Percentiles rank a stretch among this genome's conserved stretches.
These are phyloP conservation scores for Eucriotettix oculatus DNA, from an alignment of 2,888 invertebrate species.

Conservation along the genomic window DNA sequence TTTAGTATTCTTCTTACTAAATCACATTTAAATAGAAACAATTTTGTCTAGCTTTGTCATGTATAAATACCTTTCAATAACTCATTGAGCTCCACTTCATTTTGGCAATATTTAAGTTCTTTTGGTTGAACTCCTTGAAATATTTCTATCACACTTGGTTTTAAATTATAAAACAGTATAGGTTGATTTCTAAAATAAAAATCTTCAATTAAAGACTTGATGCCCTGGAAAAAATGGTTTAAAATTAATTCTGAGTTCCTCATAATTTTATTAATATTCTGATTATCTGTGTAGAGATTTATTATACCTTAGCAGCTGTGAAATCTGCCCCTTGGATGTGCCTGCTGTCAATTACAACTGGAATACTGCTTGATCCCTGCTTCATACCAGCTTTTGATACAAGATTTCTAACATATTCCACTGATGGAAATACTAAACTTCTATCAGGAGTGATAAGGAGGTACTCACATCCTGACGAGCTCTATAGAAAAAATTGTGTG, in stretches of 20 bases:
- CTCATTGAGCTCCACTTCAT: slow-evolving; percentile 34
- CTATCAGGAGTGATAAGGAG: slow-evolving; percentile 41
- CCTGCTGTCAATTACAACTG: slow-evolving; percentile 42
- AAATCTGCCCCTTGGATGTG: slow-evolving; percentile 48
- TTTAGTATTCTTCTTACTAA: too few relatives aligned
- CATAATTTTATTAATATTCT: not conserved
- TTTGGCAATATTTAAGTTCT: slow-evolving; percentile 35
- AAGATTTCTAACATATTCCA: slow-evolving; percentile 44
- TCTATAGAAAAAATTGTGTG: slow-evolving; percentile 23
- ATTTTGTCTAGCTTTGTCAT: too few relatives aligned
- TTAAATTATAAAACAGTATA: slow-evolving; percentile 38
- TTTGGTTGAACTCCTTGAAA: slow-evolving; percentile 39
- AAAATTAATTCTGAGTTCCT: not conserved
- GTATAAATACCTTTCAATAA: slow-evolving; percentile 29
- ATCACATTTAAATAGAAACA: too few relatives aligned
- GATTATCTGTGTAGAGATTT: not conserved
- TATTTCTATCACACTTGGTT: slow-evolving; percentile 36
- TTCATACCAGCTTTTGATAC: slow-evolving; percentile 54
- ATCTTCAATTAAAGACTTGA: slow-evolving; percentile 38
- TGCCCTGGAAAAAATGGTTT: slow-evolving; percentile 34
- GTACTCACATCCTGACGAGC: slow-evolving; percentile 34
- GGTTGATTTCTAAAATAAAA: slow-evolving; percentile 38
- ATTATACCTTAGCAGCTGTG: slow-evolving; percentile 41
- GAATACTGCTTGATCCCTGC: slow-evolving; percentile 35
- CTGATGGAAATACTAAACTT: slow-evolving; percentile 45